phyloP scores from a whole-genome alignment of 2,888 invertebrate genomes.

The Drosophila cognata region DNA sequence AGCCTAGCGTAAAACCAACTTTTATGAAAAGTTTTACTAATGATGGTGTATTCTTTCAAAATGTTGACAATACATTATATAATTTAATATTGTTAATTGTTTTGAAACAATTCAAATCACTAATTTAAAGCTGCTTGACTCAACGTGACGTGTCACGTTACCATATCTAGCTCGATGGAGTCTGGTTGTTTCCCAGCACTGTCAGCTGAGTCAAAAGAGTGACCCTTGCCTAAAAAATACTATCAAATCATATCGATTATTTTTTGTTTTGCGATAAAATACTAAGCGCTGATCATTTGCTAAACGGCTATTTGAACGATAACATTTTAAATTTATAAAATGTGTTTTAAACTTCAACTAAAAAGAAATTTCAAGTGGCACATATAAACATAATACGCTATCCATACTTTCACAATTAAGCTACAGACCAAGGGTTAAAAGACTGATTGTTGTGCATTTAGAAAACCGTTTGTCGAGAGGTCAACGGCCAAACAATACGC shows the following conservation, averaged over 20 bases:
- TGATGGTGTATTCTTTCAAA: not conserved
- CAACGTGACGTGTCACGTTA: not conserved
- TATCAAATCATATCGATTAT: slow-evolving; percentile 6
- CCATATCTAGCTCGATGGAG: slow-evolving; percentile 8
- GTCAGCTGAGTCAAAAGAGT: slow-evolving; percentile 37
- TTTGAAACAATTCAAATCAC: not conserved
- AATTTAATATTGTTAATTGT: not conserved
- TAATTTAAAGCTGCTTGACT: not conserved
- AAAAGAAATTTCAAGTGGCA: not conserved
- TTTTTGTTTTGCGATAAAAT: slow-evolving; percentile 11
- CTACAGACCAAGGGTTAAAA: slow-evolving; percentile 22
- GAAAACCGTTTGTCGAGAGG: slow-evolving; percentile 21
- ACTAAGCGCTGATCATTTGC: not conserved
- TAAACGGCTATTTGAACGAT: not conserved
- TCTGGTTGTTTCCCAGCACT: slow-evolving; percentile 38
- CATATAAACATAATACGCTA: not conserved
- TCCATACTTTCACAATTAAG: slow-evolving; percentile 31
- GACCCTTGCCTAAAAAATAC: slow-evolving; percentile 22
- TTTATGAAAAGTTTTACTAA: not conserved
- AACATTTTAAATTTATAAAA: slow-evolving; percentile 18
- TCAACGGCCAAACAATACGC: slow-evolving; percentile 42
- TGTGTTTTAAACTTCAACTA: not conserved
- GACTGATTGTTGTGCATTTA: slow-evolving; percentile 14
- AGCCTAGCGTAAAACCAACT: too few relatives aligned
- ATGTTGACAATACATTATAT: not conserved